Percentiles rank a stretch among this genome's conserved stretches.
Conservation (phyloP, 2,888 invertebrate species). For the Drosophila borborema region DNA sequence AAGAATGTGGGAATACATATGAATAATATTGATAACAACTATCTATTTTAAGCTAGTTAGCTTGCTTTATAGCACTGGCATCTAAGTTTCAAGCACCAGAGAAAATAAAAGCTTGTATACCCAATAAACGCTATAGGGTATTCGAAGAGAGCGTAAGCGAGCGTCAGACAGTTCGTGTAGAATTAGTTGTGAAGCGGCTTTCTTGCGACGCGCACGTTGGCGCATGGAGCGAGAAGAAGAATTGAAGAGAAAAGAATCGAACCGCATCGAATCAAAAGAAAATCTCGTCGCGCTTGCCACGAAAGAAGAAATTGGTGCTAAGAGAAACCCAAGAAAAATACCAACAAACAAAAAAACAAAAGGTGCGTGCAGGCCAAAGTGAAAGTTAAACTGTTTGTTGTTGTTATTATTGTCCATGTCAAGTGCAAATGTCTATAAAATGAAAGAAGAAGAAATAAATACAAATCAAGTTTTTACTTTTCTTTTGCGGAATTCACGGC, state of each 20-base stretch:
- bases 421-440: slow-evolving; percentile 38
- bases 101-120: neutral
- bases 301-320: slow-evolving; percentile 70
- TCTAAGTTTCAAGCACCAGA: neutral
- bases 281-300: slow-evolving; percentile 56
- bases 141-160: slow-evolving; percentile 35
- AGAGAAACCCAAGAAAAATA: slow-evolving; percentile 25
- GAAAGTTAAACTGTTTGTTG: slow-evolving; percentile 50
- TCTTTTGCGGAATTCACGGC: slow-evolving; percentile 30
- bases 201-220: slow-evolving; percentile 59
- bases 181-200: slow-evolving; percentile 79
- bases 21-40: too few species aligned
- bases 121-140: slow-evolving; percentile 15
- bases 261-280: slow-evolving; percentile 22
- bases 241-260: slow-evolving; percentile 20
- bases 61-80: neutral
- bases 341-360: slow-evolving; percentile 38
- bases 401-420: slow-evolving; percentile 2
- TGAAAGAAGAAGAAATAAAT: neutral
- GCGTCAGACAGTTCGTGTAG: slow-evolving; percentile 52
- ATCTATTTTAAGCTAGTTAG: neutral
- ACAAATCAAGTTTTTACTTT: slow-evolving; percentile 35
- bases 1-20: too few species aligned
- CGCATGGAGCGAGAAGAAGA: slow-evolving; percentile 15
- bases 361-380: slow-evolving; percentile 58